Percentiles rank a stretch among this genome's conserved stretches.
Conservation (phyloP, 2,888 invertebrate species). For the Alitta virens region DNA sequence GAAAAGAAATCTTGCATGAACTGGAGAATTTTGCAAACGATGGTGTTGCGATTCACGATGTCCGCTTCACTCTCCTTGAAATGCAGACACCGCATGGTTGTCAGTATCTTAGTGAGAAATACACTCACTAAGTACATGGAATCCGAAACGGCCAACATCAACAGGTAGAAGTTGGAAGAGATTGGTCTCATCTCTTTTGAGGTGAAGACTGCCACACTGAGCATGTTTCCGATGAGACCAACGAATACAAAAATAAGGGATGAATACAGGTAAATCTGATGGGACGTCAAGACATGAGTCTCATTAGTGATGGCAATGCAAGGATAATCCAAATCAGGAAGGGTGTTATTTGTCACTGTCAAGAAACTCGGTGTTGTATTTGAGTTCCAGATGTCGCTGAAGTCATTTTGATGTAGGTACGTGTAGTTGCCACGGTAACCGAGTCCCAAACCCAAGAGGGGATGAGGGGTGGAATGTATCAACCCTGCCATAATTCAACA, state of each 20-base stretch:
- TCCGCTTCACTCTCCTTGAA: constrained; percentile 20
- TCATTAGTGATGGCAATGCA: neutral
- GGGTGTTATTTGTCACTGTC: neutral
- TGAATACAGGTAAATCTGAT: constrained; percentile 12
- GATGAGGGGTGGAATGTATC: no score
- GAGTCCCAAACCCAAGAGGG: no score
- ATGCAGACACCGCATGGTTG: constrained; percentile 28
- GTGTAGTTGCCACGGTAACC: no score
- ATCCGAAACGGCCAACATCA: constrained; percentile 30
- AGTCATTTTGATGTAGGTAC: no score
- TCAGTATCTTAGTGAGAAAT: constrained; percentile 26
- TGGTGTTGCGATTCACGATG: constrained; percentile 20
- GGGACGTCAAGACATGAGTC: neutral
- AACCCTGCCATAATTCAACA: no score
- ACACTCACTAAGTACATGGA: constrained; percentile 30
- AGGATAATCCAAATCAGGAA: neutral
- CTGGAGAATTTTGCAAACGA: constrained; percentile 27
- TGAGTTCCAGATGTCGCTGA: no score
- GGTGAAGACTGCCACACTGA: constrained; percentile 29
- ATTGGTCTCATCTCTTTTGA: constrained; percentile 28
- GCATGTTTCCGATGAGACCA: constrained; percentile 28
- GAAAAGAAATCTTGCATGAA: constrained; percentile 30
- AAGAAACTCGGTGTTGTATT: no score
- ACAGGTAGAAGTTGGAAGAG: constrained; percentile 33
- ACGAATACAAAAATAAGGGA: constrained; percentile 23